Base-by-base conservation (phyloP, 2,113 vertebrate genomes). In the Ctenodactylus gundi region DNA sequence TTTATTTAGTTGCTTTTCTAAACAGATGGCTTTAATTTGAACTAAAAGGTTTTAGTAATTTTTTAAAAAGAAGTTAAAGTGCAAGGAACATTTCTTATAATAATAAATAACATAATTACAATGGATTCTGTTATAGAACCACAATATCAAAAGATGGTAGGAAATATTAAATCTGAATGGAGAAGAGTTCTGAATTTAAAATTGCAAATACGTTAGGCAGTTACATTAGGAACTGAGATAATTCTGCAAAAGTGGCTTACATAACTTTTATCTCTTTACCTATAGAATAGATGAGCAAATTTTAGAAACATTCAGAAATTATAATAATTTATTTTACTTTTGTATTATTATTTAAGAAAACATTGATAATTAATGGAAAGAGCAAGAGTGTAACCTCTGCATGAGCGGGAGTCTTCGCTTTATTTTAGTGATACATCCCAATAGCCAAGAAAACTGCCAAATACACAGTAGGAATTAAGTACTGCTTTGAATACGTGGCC, bases 1-100 rank as follows among this genome's bases (percentile, higher is more conserved):
- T 85, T 85, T 92, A 75, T 84, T 94, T 36, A 86, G 51, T n/a
- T 93, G 39, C 9, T 85, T 91, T 36, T 91, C n/a, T 78, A 77
- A 85, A 49, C 10, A 85, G 20, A 95, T 91, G n/a, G 49, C 36
- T 85, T 88, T 82, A 70, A 58, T 93, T 86, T 78, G 68, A 0
- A 87, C 41, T 36, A 95, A 83, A 73, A 73, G 86, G 90, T 90
- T 86, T 96, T 82, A 83, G 60, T 67, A 78, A 14, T 51, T 95
- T 51, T 95, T 93, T 82, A 81, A 88, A 65, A 64, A 86, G 86
- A 14, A 77, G 58, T 90, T 89, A 89, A 94, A 96, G 85, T n/a
- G 76, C n/a, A 46, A 81, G 36, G 20, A 95, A 39, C 58, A 49
- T 34, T 91, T 85, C 31, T 68, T 67, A 64, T 58, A 86, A 82